These are phyloP conservation scores for Premnoplex brunnescens DNA, from an alignment of 2,797 vertebrate genomes.

Conservation along the genomic window DNA sequence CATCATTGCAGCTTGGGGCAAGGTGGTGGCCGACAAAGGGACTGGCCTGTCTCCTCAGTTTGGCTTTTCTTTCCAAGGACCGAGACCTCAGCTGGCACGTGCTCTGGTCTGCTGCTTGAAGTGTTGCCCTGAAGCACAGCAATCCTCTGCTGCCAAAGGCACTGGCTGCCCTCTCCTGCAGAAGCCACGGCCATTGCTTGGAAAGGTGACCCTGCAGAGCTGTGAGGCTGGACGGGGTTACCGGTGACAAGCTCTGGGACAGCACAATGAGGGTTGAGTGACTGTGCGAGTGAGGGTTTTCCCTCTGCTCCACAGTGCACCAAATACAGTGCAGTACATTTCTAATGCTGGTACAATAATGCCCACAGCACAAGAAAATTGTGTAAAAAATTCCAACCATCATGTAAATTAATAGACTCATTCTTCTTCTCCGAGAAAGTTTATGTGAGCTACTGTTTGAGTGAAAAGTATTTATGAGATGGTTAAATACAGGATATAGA, in stretches of 20 bases:
- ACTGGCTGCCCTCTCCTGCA: background rate
- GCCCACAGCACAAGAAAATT: background rate
- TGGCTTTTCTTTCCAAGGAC: background rate
- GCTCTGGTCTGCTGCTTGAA: background rate
- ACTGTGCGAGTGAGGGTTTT: background rate
- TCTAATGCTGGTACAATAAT: background rate
- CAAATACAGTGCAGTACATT: background rate
- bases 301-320: background rate
- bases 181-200: background rate
- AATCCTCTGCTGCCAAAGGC: background rate
- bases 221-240: background rate
- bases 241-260: no score
- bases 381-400: no score
- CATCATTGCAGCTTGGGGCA: background rate
- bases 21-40: background rate
- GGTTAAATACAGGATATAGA: no score
- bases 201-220: background rate
- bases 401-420: no score
- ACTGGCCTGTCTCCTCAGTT: background rate
- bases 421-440: no score
- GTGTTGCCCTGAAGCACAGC: background rate
- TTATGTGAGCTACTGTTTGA: no score
- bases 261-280: fast-evolving
- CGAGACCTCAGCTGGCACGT: fast-evolving
- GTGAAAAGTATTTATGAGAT: no score